Conservation (phyloP, 1,140 invertebrate genomes). For the Hormaphis cornu region DNA sequence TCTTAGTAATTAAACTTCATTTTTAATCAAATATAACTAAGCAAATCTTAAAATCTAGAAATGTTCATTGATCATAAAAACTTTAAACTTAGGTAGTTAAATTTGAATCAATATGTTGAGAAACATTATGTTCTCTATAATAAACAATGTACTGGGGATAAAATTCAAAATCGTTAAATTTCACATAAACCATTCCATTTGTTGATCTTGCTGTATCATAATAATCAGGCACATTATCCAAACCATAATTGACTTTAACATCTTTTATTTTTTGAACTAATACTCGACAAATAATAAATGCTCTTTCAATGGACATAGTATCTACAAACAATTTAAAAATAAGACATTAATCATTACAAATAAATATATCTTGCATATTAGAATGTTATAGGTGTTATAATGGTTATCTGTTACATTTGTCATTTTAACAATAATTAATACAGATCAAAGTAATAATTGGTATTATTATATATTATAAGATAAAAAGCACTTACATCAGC, state of each 20-base stretch:
- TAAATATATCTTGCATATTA: too few species aligned
- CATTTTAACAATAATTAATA: too few species aligned
- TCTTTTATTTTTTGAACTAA: conserved; percentile 2
- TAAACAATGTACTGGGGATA: conserved; percentile 29
- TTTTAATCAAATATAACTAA: too few species aligned
- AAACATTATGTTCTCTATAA: conserved; percentile 26
- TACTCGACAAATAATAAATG: conserved; percentile 25
- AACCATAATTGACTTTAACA: not conserved
- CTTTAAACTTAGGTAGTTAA: too few species aligned
- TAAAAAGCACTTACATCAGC: too few species aligned
- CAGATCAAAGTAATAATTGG: too few species aligned
- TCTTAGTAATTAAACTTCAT: too few species aligned
- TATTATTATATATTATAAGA: too few species aligned
- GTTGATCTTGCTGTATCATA: not conserved
- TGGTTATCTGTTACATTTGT: too few species aligned
- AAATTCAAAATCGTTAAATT: conserved; percentile 35
- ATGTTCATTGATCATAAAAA: too few species aligned
- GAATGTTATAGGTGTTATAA: too few species aligned
- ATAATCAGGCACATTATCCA: not conserved
- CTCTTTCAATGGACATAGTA: not conserved
- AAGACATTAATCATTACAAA: not conserved
- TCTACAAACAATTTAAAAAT: not conserved
- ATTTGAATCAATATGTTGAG: not conserved
- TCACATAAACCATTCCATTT: conserved; percentile 22
- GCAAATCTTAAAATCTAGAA: too few species aligned